Percentiles rank a stretch among this genome's conserved stretches.
Evolutionary conservation across 2,797 vertebrate genomes (phyloP).

Genomic region (Muscicapa comitata): DNA sequence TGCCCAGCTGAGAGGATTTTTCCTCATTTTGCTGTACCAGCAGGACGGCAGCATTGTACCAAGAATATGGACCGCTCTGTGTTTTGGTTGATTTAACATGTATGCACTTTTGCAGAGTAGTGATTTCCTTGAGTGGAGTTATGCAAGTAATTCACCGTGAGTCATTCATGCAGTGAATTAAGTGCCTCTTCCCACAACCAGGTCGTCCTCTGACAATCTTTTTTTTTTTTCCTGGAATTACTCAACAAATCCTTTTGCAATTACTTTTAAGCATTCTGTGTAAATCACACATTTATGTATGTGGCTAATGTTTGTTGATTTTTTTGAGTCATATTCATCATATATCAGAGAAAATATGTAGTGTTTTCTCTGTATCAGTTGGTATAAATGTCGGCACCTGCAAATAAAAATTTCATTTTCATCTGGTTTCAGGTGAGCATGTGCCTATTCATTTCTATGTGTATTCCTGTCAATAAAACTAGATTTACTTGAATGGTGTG

Average conservation of each 20-base stretch:
- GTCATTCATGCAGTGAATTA: slow-evolving; percentile 61
- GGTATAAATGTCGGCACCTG: neutral
- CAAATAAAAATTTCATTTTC: neutral
- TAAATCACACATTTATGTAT: neutral
- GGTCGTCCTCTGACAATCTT: slow-evolving; percentile 25
- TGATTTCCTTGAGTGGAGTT: slow-evolving; percentile 46
- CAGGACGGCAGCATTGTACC: neutral
- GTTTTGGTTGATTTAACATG: slow-evolving; percentile 59
- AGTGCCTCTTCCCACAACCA: slow-evolving; percentile 48
- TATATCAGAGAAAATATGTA: neutral
- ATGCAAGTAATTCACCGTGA: slow-evolving; percentile 51
- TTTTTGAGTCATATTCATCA: neutral
- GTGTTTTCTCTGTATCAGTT: neutral
- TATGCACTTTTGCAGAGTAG: slow-evolving; percentile 25
- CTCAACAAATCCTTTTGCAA: slow-evolving; percentile 48
- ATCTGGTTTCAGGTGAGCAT: neutral
- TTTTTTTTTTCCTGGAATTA: neutral
- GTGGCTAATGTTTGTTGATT: neutral
- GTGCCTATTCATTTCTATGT: neutral
- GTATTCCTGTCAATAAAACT: neutral
- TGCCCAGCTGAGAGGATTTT: neutral
- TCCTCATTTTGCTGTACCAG: neutral
- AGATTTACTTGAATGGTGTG: neutral
- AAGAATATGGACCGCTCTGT: neutral
- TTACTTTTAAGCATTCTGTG: slow-evolving; percentile 15